Conservation (phyloP, 2,113 vertebrate genomes). For the Heptranchias perlo region DNA sequence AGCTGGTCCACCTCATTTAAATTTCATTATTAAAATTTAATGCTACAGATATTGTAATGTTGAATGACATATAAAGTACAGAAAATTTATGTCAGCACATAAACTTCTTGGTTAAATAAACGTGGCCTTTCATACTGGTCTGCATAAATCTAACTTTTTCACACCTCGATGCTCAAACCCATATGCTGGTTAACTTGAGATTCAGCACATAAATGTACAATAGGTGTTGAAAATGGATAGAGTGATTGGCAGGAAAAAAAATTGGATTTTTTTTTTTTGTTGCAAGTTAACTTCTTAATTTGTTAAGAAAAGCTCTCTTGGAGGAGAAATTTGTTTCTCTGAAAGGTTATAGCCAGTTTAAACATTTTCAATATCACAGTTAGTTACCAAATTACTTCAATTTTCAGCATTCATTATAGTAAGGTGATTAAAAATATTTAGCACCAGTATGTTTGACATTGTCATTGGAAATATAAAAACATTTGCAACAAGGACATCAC, state of each 20-base stretch:
- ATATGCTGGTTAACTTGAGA: not conserved
- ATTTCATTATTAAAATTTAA: constrained; percentile 11
- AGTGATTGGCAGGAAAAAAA: not conserved
- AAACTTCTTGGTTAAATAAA: constrained; percentile 12
- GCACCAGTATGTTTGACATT: not conserved
- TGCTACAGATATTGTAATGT: not conserved
- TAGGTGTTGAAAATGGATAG: not conserved
- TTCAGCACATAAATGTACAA: constrained; percentile 25
- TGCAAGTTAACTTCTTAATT: not conserved
- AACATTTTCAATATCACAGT: not conserved
- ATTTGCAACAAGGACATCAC: not conserved
- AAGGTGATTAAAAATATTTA: not conserved
- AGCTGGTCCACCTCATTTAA: not conserved
- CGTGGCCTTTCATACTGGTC: not conserved
- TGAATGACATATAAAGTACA: not conserved
- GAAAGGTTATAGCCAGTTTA: not conserved
- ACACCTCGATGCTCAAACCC: constrained; percentile 3
- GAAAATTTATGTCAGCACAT: constrained; percentile 22
- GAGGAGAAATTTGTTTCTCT: not conserved
- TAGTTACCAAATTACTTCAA: not conserved
- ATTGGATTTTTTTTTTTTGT: not conserved
- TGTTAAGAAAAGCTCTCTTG: constrained; percentile 7
- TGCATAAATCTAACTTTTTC: constrained; percentile 32
- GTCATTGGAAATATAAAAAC: not conserved
- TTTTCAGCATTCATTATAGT: not conserved